Conservation (phyloP, 1,140 invertebrate genomes). For the Bacillus rossius region DNA sequence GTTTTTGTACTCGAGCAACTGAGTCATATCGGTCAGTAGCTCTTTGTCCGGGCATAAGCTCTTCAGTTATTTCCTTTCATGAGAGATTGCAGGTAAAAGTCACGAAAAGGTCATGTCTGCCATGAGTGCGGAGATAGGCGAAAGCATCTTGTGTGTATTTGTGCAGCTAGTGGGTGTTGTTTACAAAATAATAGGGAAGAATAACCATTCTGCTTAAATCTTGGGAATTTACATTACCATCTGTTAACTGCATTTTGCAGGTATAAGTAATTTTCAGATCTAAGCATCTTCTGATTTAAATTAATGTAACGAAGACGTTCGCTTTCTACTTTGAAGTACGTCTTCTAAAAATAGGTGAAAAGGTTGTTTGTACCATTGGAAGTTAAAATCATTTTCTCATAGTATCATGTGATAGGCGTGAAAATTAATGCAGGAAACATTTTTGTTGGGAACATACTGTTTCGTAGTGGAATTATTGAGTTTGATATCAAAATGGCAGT, state of each 20-base stretch:
- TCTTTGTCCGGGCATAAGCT: constrained; percentile 26
- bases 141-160: constrained; percentile 37
- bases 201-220: constrained; percentile 15
- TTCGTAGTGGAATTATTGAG: no score
- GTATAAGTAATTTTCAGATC: constrained; percentile 13
- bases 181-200: constrained; percentile 28
- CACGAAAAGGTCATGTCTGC: constrained; percentile 40
- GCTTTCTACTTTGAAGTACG: no score
- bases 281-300: constrained; percentile 13
- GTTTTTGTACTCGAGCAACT: no score
- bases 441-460: no score
- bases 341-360: no score
- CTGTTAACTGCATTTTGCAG: constrained; percentile 16
- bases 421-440: no score
- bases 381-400: no score
- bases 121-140: constrained; percentile 33
- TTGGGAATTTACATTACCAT: background rate
- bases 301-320: no score
- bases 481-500: constrained; percentile 10
- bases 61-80: constrained; percentile 41
- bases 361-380: no score
- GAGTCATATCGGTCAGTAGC: constrained; percentile 1
- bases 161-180: constrained; percentile 24
- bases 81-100: constrained; percentile 45
- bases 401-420: no score